Evolutionary conservation across 1,140 invertebrate genomes (phyloP), one percentile per base, ranked within the genome.

Genomic region (Acromyrmex echinatior): DNA sequence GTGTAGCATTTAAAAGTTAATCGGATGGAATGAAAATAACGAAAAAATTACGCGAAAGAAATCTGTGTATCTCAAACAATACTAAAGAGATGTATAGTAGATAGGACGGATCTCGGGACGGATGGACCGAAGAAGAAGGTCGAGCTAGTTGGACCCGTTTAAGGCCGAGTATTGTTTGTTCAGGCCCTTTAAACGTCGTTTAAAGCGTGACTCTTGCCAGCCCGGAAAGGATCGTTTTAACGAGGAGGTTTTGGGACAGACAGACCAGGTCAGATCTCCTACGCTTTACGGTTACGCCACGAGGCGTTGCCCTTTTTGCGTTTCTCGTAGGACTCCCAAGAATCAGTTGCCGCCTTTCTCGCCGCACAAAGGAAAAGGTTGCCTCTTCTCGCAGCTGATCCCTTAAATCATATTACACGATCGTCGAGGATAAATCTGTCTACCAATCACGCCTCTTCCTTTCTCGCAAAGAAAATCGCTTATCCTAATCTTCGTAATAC

Each of bases 181-280:
- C 71, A 63, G 92, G 78, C 74, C 85, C 81, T 92, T 92, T 92
- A 91, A 92, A 91, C 87, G 87, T 90, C 91, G 77, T 92, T 92
- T 92, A 92, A 92, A 92, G 86, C 91, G 88, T 92, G 92, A 92
- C 91, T 92, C 56, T 56, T 81, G 87, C 49, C 87, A 66, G 68
- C 66, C 88, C 87, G 76, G 89, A 89, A 92, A 92, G 88, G 91
- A 92, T 92, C 92, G 86, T 92, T 91, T 87, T 92, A 92, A 92
- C 90, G 66, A 84, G 80, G 76, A 92, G 91, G 63, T 88, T 79
- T 92, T 85, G 84, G 81, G 66, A 90, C 89, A 74, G 87, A 79
- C 71, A 53, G 87, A 82, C 51, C 92, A 88, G 89, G 90, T 92
- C 91, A 88, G 86, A 76, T 84, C 85, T 88, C 73, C 60, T 82